Conservation (phyloP, 2,888 invertebrate species). For the Julus scandinavius region DNA sequence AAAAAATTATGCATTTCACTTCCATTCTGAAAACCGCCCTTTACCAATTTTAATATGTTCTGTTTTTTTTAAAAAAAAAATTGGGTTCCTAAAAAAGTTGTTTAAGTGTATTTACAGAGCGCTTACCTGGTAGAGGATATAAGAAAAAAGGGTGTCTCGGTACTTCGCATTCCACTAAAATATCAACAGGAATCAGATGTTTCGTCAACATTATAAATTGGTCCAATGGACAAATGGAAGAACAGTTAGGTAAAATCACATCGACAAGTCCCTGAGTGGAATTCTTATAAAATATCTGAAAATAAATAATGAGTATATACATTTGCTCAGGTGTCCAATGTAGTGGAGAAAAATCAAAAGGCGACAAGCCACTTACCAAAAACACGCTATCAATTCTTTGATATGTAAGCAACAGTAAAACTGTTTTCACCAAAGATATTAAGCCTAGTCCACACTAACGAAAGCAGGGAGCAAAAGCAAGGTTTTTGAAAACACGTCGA, state of each 20-base stretch:
- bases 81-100: neutral
- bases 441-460: too few relatives aligned
- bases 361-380: neutral
- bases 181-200: neutral
- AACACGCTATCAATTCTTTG: neutral
- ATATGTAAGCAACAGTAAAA: too few relatives aligned
- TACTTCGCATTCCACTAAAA: neutral
- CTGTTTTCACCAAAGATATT: too few relatives aligned
- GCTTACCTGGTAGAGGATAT: constrained; percentile 1
- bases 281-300: constrained; percentile 27
- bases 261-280: neutral
- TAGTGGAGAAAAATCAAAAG: neutral
- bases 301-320: neutral
- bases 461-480: too few relatives aligned
- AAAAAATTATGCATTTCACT: neutral
- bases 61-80: neutral
- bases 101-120: too few relatives aligned
- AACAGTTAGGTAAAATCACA: neutral
- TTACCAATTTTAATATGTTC: too few relatives aligned
- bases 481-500: too few relatives aligned
- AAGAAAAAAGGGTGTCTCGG: neutral
- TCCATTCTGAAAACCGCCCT: too few relatives aligned
- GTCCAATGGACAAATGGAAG: constrained; percentile 28
- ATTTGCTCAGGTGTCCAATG: neutral
- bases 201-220: neutral